phyloP scores from a whole-genome alignment of 2,113 vertebrate genomes.

The Chionodraco myersi region DNA sequence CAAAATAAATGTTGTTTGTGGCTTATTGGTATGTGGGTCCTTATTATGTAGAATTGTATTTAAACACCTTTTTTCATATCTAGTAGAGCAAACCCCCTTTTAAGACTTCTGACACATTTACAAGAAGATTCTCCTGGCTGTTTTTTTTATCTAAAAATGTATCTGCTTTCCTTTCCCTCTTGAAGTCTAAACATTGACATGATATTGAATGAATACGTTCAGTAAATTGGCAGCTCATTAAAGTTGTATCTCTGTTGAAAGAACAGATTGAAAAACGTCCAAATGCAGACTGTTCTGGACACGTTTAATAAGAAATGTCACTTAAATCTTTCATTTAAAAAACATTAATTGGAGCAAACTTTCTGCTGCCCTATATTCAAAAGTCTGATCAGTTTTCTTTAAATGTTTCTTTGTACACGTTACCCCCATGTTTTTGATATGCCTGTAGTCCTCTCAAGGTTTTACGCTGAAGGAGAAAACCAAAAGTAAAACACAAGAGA shows the following conservation, averaged over 20 bases:
- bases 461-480: not conserved
- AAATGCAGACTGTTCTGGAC: no score
- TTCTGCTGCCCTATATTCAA: not conserved
- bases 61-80: constrained; percentile 29
- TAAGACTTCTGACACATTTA: no score
- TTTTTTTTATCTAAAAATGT: no score
- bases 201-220: constrained; percentile 2
- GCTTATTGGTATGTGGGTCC: constrained; percentile 32
- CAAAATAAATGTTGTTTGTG: constrained; percentile 17
- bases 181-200: not conserved
- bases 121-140: no score
- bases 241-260: not conserved
- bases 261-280: not conserved
- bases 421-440: not conserved
- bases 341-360: not conserved
- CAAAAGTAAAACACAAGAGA: constrained; percentile 1
- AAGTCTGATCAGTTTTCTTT: not conserved
- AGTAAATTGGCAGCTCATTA: not conserved
- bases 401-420: not conserved
- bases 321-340: no score
- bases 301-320: not conserved
- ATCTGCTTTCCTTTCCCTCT: not conserved
- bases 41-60: constrained; percentile 46
- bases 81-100: no score
- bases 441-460: not conserved